phyloP scores from a whole-genome alignment of 2,888 invertebrate genomes.

The Chymomyza fuscimana region DNA sequence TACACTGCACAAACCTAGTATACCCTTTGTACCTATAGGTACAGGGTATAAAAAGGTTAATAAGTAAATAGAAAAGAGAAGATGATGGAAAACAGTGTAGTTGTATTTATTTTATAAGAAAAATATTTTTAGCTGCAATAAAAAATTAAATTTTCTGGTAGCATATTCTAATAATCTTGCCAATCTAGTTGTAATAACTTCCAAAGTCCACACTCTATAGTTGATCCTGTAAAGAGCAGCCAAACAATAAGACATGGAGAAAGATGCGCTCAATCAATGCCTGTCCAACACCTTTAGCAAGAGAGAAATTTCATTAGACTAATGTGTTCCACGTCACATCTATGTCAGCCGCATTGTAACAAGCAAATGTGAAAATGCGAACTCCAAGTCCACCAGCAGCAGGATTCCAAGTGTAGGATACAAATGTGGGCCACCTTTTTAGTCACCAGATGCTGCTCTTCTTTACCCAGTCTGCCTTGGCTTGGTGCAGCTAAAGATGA shows the following conservation, averaged over 20 bases:
- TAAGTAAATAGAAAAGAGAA: no score
- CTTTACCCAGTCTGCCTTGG: neutral
- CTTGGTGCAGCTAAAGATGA: neutral
- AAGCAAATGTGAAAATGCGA: constrained; percentile 63
- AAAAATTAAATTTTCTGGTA: no score
- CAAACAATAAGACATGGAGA: neutral
- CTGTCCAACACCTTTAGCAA: neutral
- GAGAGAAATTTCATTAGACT: constrained; percentile 64
- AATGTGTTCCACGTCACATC: constrained; percentile 71
- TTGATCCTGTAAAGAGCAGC: neutral
- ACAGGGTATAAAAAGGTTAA: neutral
- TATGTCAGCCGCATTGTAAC: constrained; percentile 58
- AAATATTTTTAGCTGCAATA: no score
- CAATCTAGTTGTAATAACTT: no score
- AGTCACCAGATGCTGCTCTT: neutral
- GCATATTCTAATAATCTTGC: no score
- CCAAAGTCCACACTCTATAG: neutral
- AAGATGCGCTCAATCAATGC: constrained; percentile 3
- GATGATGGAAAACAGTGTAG: no score
- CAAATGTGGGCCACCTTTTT: constrained; percentile 14
- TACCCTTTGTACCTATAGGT: no score
- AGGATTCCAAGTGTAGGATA: neutral
- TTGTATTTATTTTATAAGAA: no score
- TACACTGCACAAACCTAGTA: no score
- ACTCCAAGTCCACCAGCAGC: constrained; percentile 37